Percentiles rank a stretch among this genome's conserved stretches.
These are phyloP conservation scores for Lycophotia porphyrea DNA, from an alignment of 2,888 invertebrate genomes.

Conservation along the genomic window DNA sequence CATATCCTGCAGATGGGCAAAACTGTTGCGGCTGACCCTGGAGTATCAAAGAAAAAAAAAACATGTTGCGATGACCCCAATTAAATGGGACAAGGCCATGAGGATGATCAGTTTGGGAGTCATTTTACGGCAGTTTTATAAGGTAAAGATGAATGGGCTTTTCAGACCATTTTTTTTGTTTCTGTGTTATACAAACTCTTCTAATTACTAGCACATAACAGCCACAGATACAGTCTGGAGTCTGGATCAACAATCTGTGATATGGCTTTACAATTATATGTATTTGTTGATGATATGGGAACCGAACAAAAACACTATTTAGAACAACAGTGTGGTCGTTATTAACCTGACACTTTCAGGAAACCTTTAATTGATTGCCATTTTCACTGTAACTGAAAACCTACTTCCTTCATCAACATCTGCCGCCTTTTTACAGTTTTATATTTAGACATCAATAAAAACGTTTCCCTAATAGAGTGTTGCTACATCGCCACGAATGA, in stretches of 20 bases:
- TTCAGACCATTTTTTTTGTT: background rate
- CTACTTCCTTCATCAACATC: background rate
- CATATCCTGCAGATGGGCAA: background rate
- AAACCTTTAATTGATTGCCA: background rate
- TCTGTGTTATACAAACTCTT: background rate
- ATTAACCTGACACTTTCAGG: background rate
- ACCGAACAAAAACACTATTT: background rate
- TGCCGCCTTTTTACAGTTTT: conserved; percentile 6
- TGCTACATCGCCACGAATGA: conserved; percentile 53
- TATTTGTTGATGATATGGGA: background rate
- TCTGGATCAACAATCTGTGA: background rate
- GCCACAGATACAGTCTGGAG: background rate
- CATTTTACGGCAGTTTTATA: background rate
- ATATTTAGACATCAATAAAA: conserved; percentile 15
- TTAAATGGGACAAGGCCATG: background rate
- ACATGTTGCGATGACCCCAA: background rate
- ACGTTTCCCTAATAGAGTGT: conserved; percentile 28
- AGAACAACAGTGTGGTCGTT: background rate
- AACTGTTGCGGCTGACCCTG: background rate
- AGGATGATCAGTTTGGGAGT: background rate
- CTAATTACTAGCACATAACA: background rate
- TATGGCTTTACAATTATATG: background rate
- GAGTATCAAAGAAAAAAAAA: background rate
- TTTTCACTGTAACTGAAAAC: background rate
- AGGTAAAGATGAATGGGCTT: background rate